Evolutionary conservation across 2,888 invertebrate genomes (phyloP).

Genomic region (Encarsia formosa): DNA sequence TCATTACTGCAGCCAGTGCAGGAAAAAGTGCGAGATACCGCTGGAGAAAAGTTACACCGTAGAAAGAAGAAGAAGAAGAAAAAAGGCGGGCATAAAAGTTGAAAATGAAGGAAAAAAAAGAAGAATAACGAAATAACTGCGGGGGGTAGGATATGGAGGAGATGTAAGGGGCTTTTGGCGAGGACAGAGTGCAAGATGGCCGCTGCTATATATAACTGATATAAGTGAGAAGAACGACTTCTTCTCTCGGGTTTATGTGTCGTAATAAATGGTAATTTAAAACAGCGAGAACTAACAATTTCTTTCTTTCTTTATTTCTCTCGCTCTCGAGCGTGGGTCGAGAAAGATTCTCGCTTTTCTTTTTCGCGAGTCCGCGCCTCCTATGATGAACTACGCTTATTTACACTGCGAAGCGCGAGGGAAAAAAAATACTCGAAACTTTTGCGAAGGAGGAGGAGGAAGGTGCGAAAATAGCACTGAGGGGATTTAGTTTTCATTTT

Average conservation of each 20-base stretch:
- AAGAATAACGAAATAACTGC: constrained; percentile 10
- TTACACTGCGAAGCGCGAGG: constrained; percentile 2
- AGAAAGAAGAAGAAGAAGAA: constrained; percentile 9
- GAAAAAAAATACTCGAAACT: constrained; percentile 17
- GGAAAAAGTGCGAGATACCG: constrained; percentile 27
- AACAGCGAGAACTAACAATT: constrained; percentile 53
- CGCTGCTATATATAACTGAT: constrained; percentile 35
- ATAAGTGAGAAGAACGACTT: constrained; percentile 18
- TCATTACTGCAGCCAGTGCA: constrained; percentile 40
- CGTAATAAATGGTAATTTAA: constrained; percentile 53
- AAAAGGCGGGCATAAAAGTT: constrained; percentile 19
- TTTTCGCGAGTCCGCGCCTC: constrained; percentile 5
- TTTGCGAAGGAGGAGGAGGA: constrained; percentile 15
- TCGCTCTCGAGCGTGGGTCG: constrained; percentile 19
- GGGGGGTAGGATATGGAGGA: constrained; percentile 6
- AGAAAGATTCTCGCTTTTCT: constrained; percentile 10
- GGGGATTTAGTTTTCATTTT: constrained; percentile 26
- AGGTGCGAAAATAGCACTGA: constrained; percentile 9
- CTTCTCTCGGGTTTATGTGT: constrained; percentile 44
- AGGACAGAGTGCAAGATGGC: constrained; percentile 48
- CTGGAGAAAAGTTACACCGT: constrained; percentile 2
- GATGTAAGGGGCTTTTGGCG: constrained; percentile 27
- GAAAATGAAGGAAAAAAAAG: constrained; percentile 25
- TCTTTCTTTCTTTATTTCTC: constrained; percentile 45
- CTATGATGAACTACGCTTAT: constrained; percentile 23